These are phyloP conservation scores for Theonella swinhoei DNA, from an alignment of 37 sponge, comb jelly and placozoan genomes.

Conservation along the genomic window DNA sequence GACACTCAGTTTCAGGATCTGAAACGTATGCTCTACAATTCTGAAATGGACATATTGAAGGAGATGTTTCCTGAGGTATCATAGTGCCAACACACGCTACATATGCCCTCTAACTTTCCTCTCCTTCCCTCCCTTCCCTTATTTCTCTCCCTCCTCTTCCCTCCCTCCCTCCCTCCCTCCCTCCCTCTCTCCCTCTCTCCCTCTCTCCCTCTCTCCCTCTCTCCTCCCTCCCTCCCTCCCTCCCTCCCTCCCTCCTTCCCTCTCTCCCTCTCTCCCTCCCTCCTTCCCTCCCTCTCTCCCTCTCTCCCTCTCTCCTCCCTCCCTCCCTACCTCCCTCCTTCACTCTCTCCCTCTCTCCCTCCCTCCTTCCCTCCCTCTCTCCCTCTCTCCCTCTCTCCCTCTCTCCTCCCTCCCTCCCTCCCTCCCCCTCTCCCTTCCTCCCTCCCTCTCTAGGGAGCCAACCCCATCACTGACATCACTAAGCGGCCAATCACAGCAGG, in stretches of 20 bases:
- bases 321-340: no score
- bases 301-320: neutral
- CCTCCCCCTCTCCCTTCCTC: neutral
- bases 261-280: neutral
- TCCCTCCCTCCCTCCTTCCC: neutral
- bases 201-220: neutral
- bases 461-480: conserved; percentile 53
- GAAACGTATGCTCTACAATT: conserved; percentile 69
- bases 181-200: neutral
- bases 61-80: conserved; percentile 80
- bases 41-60: conserved; percentile 41
- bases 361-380: neutral
- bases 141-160: neutral
- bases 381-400: neutral
- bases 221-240: neutral
- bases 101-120: neutral
- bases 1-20: conserved; percentile 79
- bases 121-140: neutral
- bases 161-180: neutral
- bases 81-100: neutral
- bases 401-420: neutral
- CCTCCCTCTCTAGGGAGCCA: conserved; percentile 50
- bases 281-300: neutral
- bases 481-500: conserved; percentile 68
- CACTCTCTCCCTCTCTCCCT: neutral